Conservation (phyloP, 2,113 vertebrate genomes). For the Mesitornis unicolor region DNA sequence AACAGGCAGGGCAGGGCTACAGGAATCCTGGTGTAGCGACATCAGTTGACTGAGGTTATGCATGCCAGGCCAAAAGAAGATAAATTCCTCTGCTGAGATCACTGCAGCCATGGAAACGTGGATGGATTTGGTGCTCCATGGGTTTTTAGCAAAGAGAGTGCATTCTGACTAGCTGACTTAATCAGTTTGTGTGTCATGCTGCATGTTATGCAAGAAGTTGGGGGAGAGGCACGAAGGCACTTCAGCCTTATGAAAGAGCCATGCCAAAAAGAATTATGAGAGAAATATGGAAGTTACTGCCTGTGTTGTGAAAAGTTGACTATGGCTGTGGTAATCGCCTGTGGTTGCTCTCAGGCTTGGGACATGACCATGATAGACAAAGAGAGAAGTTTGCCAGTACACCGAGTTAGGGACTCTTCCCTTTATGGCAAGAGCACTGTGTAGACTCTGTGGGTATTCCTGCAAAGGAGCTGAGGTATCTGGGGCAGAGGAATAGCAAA, state of each 20-base stretch:
- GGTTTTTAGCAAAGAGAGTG: background rate
- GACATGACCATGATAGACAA: background rate
- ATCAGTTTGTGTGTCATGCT: background rate
- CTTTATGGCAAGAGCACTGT: background rate
- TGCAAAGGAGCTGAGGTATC: background rate
- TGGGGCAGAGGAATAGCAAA: background rate
- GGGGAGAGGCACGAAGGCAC: background rate
- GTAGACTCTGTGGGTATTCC: background rate
- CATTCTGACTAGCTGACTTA: background rate
- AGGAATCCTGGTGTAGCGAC: background rate
- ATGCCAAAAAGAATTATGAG: background rate
- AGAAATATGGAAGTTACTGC: background rate
- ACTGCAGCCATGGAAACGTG: background rate
- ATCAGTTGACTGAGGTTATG: fast-evolving
- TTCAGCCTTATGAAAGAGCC: background rate
- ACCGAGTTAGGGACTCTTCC: background rate
- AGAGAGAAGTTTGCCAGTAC: background rate
- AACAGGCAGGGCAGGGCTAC: background rate
- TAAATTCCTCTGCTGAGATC: background rate
- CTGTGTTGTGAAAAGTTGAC: background rate
- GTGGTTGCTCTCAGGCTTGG: background rate
- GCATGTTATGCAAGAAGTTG: background rate
- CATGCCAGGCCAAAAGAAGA: background rate
- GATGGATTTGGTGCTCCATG: background rate
- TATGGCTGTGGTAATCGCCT: background rate